These are phyloP conservation scores for Colostygia pectinataria DNA, from an alignment of 2,888 invertebrate genomes.

Conservation along the genomic window DNA sequence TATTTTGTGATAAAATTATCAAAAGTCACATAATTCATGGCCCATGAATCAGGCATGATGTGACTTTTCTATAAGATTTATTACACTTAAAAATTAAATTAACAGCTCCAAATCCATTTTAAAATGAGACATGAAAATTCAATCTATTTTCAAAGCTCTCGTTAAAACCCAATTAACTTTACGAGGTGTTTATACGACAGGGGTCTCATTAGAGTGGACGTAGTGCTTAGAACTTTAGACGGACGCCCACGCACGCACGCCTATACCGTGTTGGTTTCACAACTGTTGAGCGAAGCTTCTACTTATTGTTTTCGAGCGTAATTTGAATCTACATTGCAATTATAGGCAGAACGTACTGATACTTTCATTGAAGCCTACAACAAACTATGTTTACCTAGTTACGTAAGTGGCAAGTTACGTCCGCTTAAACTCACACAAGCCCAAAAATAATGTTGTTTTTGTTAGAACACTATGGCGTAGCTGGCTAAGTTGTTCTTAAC, in stretches of 20 bases:
- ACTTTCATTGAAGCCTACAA: too few relatives aligned
- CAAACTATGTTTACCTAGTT: too few relatives aligned
- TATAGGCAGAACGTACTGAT: too few relatives aligned
- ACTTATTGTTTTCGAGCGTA: conserved; percentile 41
- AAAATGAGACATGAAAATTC: conserved; percentile 21
- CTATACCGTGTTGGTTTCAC: conserved; percentile 45
- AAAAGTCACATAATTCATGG: not conserved
- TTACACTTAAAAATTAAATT: conserved; percentile 14
- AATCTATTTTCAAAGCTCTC: conserved; percentile 5
- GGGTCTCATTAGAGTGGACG: conserved; percentile 29
- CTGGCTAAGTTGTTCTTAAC: too few relatives aligned
- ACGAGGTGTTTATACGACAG: conserved; percentile 25
- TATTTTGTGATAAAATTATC: not conserved
- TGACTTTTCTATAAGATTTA: conserved; percentile 7
- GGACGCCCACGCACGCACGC: conserved; percentile 44
- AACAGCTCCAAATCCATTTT: conserved; percentile 10
- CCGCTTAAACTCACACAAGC: too few relatives aligned
- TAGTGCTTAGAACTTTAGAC: conserved; percentile 25
- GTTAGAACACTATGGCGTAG: too few relatives aligned
- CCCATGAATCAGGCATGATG: conserved; percentile 1
- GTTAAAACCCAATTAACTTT: conserved; percentile 23
- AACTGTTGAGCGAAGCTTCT: conserved; percentile 28
- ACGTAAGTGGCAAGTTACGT: too few relatives aligned
- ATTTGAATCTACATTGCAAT: not conserved
- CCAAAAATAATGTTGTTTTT: too few relatives aligned